These are phyloP conservation scores for Nymphalis polychloros DNA, from an alignment of 2,888 invertebrate species.

Conservation along the genomic window DNA sequence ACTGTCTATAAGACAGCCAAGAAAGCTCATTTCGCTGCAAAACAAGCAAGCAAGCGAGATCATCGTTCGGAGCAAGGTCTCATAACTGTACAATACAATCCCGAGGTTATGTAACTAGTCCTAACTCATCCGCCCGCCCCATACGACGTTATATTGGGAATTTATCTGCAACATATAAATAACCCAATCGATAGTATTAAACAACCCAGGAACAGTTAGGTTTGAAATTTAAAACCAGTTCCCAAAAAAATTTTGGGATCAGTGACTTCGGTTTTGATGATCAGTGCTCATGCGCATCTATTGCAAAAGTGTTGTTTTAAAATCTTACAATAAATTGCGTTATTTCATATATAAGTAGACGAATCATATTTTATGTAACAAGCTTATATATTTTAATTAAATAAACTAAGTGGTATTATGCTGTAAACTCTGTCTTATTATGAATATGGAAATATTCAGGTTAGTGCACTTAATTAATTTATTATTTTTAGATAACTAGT, in stretches of 20 bases:
- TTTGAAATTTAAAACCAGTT: constrained; percentile 39
- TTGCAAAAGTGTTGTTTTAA: background rate
- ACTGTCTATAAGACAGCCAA: constrained; percentile 62
- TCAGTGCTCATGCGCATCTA: constrained; percentile 12
- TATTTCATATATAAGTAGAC: background rate
- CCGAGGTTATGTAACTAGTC: constrained; percentile 77
- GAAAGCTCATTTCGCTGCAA: constrained; percentile 76
- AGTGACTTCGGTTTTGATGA: constrained; percentile 21
- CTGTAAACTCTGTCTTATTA: background rate
- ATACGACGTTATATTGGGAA: constrained; percentile 53
- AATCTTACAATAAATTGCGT: background rate
- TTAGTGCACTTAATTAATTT: constrained; percentile 17
- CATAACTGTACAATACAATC: constrained; percentile 78
- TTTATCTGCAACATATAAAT: constrained; percentile 20
- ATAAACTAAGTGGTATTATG: constrained; percentile 4
- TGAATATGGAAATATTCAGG: constrained; percentile 25
- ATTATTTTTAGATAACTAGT: constrained; percentile 6
- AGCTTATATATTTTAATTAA: background rate
- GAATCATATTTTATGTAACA: background rate
- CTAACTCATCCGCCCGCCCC: constrained; percentile 62
- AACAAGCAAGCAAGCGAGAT: constrained; percentile 75
- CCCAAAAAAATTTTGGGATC: constrained; percentile 23
- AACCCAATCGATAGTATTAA: constrained; percentile 21
- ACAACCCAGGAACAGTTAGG: constrained; percentile 32
- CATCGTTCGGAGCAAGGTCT: constrained; percentile 78